Evolutionary conservation across 2,113 vertebrate genomes (phyloP).

Genomic region (Cacatua alba): DNA sequence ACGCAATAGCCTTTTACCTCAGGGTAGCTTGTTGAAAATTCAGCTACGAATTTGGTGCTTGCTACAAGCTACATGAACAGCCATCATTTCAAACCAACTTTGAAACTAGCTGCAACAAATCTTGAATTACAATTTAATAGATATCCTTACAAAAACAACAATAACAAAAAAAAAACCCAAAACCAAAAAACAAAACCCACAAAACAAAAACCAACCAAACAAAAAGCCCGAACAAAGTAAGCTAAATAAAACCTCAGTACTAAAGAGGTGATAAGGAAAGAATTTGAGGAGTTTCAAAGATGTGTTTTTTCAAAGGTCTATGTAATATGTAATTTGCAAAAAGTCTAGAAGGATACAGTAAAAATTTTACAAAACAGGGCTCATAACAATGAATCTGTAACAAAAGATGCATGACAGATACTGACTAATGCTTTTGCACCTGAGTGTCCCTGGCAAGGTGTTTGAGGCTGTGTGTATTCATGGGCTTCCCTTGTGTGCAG

Average conservation of each 20-base stretch:
- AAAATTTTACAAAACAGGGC: background rate
- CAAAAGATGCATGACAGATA: background rate
- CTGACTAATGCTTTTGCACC: background rate
- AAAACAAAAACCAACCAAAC: background rate
- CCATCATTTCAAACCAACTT: background rate
- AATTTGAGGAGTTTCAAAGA: background rate
- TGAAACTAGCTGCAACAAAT: background rate
- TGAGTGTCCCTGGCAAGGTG: background rate
- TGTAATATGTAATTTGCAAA: background rate
- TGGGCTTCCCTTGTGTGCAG: rapidly evolving
- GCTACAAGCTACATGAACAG: background rate
- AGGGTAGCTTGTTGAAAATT: background rate
- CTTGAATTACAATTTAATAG: background rate
- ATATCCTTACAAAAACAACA: background rate
- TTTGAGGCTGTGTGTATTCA: background rate
- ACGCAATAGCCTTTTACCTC: background rate
- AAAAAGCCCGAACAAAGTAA: background rate
- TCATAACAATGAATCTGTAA: background rate
- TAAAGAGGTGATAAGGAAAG: background rate
- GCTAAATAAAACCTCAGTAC: background rate
- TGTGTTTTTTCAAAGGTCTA: background rate
- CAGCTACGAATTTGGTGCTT: background rate
- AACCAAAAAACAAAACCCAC: background rate
- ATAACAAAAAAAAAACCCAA: too few species aligned
- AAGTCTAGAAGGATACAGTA: background rate